Base-by-base conservation (phyloP, 2,797 vertebrate genomes). In the Gephyroberyx darwinii region DNA sequence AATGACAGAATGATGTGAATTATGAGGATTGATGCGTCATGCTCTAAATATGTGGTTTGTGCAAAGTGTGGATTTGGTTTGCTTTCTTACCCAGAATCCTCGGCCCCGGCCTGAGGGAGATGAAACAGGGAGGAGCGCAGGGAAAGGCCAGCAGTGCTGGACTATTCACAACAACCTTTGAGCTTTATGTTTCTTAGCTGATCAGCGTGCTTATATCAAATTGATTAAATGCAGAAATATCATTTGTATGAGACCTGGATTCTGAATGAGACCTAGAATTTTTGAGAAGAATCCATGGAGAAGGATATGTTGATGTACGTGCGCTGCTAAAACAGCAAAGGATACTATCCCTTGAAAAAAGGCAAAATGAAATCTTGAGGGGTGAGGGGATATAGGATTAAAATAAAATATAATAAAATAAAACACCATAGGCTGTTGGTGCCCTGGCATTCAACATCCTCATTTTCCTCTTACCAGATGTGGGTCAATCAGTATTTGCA, bases 1-100 rank as follows among this genome's bases (percentile, higher is more conserved):
- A 91, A 89, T 65, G 79, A 84, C 80, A 84, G 74, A 84, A 80
- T 35, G 76, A 82, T 78, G 74, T 77, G 80, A 86, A 86, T 89
- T 81, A 77, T 41, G 60, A 74, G 74, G 69, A 85, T 70, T 52
- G 57, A 83, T 78, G 79, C 82, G 79, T 90, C 77, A 89, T 83
- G 78, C 82, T 81, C 43, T 59, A 90, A 90, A 84, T 86, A 88
- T 88, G 82, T 77, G 45, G 61, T 88, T 80, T 72, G 80, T 83
- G 81, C 75, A 68, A 78, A 86, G 75, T 30, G 61, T 63, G 68
- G 74, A 72, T 84, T 76, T 65, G 66, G 74, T 75, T 69, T 54
- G 33, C 60, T 57, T 45, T 31, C 47, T 39, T 33, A 69, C 56
- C 63, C 41, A 72, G 76, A 88, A 86, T 83, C 76, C 66, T 69